These are phyloP conservation scores for Lycaon pictus DNA, from an alignment of 2,113 vertebrate genomes.

Conservation along the genomic window DNA sequence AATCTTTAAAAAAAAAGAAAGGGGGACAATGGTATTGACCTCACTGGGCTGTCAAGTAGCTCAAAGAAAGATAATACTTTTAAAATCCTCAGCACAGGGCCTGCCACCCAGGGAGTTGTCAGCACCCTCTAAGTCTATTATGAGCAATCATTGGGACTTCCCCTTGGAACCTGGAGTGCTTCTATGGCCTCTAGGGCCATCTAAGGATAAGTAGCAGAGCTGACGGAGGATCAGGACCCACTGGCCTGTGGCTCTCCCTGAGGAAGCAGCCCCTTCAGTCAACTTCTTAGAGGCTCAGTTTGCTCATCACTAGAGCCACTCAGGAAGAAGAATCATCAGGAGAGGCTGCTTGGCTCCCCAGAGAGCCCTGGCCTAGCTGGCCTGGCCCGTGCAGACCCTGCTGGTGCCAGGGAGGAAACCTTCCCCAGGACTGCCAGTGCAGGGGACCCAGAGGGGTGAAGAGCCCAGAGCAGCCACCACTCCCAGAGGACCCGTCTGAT, in stretches of 20 bases:
- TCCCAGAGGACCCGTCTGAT: background rate
- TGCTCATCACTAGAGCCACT: conserved; percentile 83
- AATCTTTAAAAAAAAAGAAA: too few relatives aligned
- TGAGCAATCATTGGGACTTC: background rate
- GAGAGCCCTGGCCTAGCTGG: background rate
- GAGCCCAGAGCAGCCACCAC: background rate
- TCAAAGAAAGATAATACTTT: background rate
- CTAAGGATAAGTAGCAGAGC: background rate
- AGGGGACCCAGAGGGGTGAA: background rate
- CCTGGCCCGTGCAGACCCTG: background rate
- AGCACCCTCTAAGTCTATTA: background rate
- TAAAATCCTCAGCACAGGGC: background rate
- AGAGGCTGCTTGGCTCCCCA: conserved; percentile 76
- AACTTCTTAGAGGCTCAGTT: conserved; percentile 90
- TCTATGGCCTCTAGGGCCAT: background rate
- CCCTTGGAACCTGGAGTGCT: background rate
- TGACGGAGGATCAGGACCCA: background rate
- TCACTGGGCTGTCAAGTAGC: background rate
- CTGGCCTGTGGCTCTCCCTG: background rate
- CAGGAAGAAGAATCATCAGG: conserved; percentile 86
- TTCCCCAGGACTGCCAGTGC: background rate
- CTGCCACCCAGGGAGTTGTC: background rate
- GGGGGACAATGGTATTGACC: background rate
- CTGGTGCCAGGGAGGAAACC: background rate
- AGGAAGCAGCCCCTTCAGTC: conserved; percentile 86